These are phyloP conservation scores for Trichonephila clavata DNA, from an alignment of 1,140 invertebrate species.

Conservation along the genomic window DNA sequence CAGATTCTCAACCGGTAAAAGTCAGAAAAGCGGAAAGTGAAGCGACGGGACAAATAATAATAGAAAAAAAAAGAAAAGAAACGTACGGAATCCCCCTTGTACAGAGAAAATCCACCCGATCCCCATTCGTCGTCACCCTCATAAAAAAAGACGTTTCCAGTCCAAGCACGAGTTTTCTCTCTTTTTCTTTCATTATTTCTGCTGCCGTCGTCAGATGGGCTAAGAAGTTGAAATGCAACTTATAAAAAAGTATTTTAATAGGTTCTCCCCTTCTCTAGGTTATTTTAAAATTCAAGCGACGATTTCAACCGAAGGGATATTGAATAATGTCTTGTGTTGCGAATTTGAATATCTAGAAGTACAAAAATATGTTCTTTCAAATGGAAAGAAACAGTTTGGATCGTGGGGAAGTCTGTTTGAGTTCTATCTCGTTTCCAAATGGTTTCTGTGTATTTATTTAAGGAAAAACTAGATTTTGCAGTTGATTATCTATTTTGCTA, in stretches of 20 bases:
- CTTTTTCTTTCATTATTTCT: constrained; percentile 40
- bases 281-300: constrained; percentile 5
- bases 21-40: constrained; percentile 69
- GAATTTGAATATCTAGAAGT: not conserved
- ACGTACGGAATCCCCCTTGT: constrained; percentile 53
- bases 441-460: not conserved
- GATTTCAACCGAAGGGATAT: constrained; percentile 16
- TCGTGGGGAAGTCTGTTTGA: not conserved
- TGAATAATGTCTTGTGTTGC: constrained; percentile 2
- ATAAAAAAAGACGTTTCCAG: constrained; percentile 31
- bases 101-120: constrained; percentile 60
- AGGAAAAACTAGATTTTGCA: too few species aligned
- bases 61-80: constrained; percentile 11
- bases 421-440: not conserved
- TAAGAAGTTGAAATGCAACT: constrained; percentile 13
- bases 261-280: not conserved
- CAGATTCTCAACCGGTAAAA: constrained; percentile 63
- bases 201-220: not conserved
- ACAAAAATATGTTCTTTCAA: not conserved
- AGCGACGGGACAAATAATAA: constrained; percentile 54
- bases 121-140: constrained; percentile 32
- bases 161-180: constrained; percentile 46
- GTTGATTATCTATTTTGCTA: too few species aligned
- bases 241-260: constrained; percentile 41
- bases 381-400: not conserved